Base-by-base conservation (phyloP, 2,797 vertebrate species). In the Alcedo atthis region DNA sequence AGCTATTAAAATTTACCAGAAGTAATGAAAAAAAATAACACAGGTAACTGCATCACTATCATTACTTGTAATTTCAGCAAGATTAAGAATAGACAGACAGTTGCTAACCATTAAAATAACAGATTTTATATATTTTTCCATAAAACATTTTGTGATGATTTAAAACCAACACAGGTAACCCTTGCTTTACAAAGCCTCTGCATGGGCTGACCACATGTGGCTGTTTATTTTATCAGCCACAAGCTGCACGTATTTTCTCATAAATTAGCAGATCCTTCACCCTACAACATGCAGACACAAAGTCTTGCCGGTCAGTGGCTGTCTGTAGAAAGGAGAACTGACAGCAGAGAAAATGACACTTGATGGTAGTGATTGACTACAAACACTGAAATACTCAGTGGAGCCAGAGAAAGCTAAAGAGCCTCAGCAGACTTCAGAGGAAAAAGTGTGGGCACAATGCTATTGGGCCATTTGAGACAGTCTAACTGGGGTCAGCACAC, bases 331-430 rank as follows among this genome's bases (percentile, higher is more conserved):
- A 32, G 51, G 55, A 77, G 28, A 55, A 9, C 4, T 48, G 46
- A 15, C 46, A 64, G 40, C 5, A 25, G 26, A 42, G 48, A 73
- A 87, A 32, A 33, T 16, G 15, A 24, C 28, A 16, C n/a, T 12
- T 43, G 5, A 45, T 26, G 13, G 13, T 19, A 53, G 5, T 3
- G 10, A 35, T 84, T 74, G 54, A 55, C 48, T 48, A 5, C 24
- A 43, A 51, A 24, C 42, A 30, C 32, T 19, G 33, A 63, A 49
- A 12, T 55, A 81, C 12, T 13, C 1, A 0, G 20, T 2, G 20
- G 26, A 75, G 40, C 1, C 59, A 62, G 35, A 0, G 0, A 75
- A 86, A 57, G 28, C n/a, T 67, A 64, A 40, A 0, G 0, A 46
- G 6, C 45, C n/a, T 45, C 17, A 55, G 32, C 7, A 54, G 59